Evolutionary conservation across 2,113 vertebrate species (phyloP).

Genomic region (Crocuta crocuta): DNA sequence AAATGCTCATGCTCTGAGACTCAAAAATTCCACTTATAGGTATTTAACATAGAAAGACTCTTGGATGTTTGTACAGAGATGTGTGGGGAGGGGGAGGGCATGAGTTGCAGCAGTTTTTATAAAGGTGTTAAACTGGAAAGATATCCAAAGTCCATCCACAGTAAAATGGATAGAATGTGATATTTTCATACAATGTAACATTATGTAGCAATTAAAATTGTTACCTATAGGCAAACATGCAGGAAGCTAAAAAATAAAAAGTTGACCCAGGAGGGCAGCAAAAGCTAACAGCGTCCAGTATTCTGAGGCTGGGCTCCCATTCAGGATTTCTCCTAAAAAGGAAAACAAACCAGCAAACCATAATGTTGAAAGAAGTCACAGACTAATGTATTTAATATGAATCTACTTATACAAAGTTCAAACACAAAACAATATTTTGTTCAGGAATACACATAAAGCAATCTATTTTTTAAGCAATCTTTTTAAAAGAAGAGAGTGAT

Average conservation of each 20-base stretch:
- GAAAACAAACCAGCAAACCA: background rate
- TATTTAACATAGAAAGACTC: background rate
- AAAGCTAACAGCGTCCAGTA: background rate
- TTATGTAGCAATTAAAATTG: constrained; percentile 4
- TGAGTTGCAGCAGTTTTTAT: background rate
- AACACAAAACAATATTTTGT: background rate
- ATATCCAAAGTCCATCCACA: background rate
- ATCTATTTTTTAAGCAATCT: constrained; percentile 36
- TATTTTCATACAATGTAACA: background rate
- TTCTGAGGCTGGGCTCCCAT: background rate
- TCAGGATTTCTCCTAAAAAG: background rate
- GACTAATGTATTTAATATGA: background rate
- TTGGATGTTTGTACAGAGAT: background rate
- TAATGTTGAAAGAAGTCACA: background rate
- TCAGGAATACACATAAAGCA: background rate
- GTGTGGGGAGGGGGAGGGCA: background rate
- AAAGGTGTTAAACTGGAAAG: background rate
- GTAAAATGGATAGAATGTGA: background rate
- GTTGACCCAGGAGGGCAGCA: background rate
- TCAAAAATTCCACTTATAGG: background rate
- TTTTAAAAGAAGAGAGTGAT: constrained; percentile 2
- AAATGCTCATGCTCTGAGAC: background rate
- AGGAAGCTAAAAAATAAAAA: background rate
- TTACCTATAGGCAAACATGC: background rate
- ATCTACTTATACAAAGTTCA: constrained; percentile 3